phyloP scores from a whole-genome alignment of 2,888 invertebrate species.

The Molanna angustata region DNA sequence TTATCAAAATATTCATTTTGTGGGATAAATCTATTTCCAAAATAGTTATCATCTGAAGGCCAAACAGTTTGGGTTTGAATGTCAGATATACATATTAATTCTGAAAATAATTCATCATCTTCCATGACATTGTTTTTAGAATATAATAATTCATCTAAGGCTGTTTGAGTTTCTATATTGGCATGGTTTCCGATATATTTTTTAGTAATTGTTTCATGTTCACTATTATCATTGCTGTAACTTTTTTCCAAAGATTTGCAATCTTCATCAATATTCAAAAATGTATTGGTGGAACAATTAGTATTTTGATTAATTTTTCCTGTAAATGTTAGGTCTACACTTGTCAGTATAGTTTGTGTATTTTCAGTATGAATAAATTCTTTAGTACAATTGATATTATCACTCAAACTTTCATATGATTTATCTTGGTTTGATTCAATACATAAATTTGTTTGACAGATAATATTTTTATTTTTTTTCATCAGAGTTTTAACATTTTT shows the following conservation, averaged over 20 bases:
- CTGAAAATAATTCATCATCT: constrained; percentile 23
- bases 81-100: constrained; percentile 24
- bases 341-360: too few relatives aligned
- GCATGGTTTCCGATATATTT: constrained; percentile 1
- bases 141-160: constrained; percentile 29
- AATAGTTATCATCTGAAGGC: constrained; percentile 8
- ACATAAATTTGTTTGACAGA: background rate
- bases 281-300: too few relatives aligned
- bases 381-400: background rate
- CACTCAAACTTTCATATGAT: background rate
- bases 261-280: too few relatives aligned
- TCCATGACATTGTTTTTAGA: constrained; percentile 14
- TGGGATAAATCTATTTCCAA: background rate
- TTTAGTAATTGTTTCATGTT: too few relatives aligned
- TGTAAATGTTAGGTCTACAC: too few relatives aligned
- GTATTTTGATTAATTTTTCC: too few relatives aligned
- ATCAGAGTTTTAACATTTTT: background rate
- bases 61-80: constrained; percentile 28
- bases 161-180: constrained; percentile 31
- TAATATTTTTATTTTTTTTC: background rate
- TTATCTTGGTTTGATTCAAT: background rate
- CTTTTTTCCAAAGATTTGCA: too few relatives aligned
- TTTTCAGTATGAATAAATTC: constrained; percentile 1
- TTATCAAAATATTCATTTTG: background rate
- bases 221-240: too few relatives aligned